These are phyloP conservation scores for Tylochromis polylepis DNA, from an alignment of 2,113 vertebrate species.

Conservation along the genomic window DNA sequence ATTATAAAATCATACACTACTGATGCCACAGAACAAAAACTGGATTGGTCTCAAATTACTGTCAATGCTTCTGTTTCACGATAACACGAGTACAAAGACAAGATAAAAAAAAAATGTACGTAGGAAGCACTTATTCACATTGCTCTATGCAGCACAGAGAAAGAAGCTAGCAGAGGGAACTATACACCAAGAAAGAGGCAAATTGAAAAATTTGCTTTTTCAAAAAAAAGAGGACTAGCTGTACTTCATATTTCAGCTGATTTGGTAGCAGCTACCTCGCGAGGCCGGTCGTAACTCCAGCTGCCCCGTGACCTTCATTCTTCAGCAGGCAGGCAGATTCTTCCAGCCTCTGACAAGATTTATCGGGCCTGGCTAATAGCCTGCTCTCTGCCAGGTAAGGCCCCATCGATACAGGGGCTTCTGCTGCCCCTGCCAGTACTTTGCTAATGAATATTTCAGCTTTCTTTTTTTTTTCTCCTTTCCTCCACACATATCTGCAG, in stretches of 20 bases:
- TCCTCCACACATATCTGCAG: neutral
- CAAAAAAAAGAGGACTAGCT: neutral
- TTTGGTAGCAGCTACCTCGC: slow-evolving; percentile 55
- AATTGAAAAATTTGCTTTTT: slow-evolving; percentile 57
- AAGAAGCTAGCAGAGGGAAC: neutral
- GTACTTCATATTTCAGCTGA: slow-evolving; percentile 66
- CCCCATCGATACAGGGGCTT: slow-evolving; percentile 71
- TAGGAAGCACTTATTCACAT: neutral
- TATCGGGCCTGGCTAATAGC: slow-evolving; percentile 73
- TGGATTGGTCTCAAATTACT: neutral
- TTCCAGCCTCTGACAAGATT: slow-evolving; percentile 72
- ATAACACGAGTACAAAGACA: neutral
- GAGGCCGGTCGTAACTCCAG: slow-evolving; percentile 65
- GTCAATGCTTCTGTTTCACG: neutral
- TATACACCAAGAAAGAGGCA: neutral
- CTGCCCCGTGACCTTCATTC: slow-evolving; percentile 75
- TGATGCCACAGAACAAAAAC: neutral
- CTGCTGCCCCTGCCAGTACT: slow-evolving; percentile 52
- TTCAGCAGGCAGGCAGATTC: slow-evolving; percentile 59
- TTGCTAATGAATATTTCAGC: slow-evolving; percentile 68
- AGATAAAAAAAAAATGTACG: neutral
- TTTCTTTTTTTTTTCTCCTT: neutral
- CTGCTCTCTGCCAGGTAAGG: slow-evolving; percentile 68
- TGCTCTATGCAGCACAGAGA: neutral
- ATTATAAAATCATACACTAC: neutral